Evolutionary conservation across 1,140 invertebrate genomes (phyloP).

Genomic region (Aphelinus certus): DNA sequence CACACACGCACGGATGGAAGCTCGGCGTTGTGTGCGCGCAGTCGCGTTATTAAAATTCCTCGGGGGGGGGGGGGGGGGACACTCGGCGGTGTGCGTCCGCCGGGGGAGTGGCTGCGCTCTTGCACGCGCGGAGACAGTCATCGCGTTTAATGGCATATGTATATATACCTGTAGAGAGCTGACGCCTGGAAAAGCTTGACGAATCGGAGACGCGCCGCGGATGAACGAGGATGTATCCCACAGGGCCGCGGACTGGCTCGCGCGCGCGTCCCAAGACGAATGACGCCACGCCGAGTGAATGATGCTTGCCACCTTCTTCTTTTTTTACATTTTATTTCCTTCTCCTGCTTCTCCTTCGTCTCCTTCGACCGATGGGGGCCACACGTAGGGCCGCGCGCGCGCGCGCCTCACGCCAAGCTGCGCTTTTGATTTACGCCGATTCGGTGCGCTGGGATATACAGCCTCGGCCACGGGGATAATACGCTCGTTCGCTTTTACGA

Average conservation of each 20-base stretch:
- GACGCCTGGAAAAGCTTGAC: constrained; percentile 24
- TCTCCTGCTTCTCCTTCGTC: too few relatives aligned
- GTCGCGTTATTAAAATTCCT: constrained; percentile 37
- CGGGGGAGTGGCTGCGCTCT: background rate
- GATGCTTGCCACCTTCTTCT: too few relatives aligned
- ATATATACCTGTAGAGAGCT: background rate
- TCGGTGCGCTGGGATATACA: background rate
- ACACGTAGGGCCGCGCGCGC: too few relatives aligned
- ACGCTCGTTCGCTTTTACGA: too few relatives aligned
- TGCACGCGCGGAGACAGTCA: constrained; percentile 27
- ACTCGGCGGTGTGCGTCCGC: background rate
- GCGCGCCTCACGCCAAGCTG: too few relatives aligned
- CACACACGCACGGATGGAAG: background rate
- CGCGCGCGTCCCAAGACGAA: too few relatives aligned
- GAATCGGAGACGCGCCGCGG: constrained; percentile 7
- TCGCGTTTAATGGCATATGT: constrained; percentile 34
- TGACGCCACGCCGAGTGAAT: too few relatives aligned
- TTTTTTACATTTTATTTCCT: too few relatives aligned
- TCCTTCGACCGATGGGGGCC: too few relatives aligned
- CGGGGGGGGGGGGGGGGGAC: background rate
- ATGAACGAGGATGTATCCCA: background rate
- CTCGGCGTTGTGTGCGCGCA: background rate
- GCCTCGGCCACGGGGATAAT: too few relatives aligned
- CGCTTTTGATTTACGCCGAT: constrained; percentile 20
- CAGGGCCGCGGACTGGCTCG: background rate